Conservation (phyloP, 2,113 vertebrate genomes). For the Notiomystis cincta region DNA sequence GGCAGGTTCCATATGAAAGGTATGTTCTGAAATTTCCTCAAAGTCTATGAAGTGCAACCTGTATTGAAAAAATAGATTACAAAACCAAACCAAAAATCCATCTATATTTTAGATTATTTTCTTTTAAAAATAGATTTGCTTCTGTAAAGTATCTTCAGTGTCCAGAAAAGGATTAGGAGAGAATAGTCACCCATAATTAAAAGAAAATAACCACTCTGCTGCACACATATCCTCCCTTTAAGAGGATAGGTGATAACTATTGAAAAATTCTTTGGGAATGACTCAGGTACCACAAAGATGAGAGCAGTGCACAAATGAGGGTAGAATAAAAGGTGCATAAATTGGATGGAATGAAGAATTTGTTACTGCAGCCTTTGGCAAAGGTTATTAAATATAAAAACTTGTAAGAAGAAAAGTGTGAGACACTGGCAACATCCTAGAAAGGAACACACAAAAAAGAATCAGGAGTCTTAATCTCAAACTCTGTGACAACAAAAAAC, state of each 20-base stretch:
- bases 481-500: not conserved
- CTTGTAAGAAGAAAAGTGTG: not conserved
- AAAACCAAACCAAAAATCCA: not conserved
- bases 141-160: not conserved
- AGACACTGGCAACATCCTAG: not conserved
- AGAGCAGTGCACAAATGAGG: not conserved
- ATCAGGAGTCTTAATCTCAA: not conserved
- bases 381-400: not conserved
- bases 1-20: not conserved
- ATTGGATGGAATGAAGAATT: not conserved
- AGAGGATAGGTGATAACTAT: not conserved
- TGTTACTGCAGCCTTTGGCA: not conserved
- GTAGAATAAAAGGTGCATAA: not conserved
- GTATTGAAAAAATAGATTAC: not conserved
- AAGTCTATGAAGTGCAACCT: not conserved
- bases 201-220: not conserved
- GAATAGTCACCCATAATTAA: not conserved
- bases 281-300: not conserved
- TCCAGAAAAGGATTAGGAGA: not conserved
- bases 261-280: not conserved
- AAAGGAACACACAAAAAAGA: not conserved
- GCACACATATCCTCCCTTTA: not conserved
- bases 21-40: not conserved
- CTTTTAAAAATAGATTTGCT: not conserved
- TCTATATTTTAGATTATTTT: not conserved